Evolutionary conservation across 2,797 vertebrate genomes (phyloP).

Genomic region (Poecilia picta): DNA sequence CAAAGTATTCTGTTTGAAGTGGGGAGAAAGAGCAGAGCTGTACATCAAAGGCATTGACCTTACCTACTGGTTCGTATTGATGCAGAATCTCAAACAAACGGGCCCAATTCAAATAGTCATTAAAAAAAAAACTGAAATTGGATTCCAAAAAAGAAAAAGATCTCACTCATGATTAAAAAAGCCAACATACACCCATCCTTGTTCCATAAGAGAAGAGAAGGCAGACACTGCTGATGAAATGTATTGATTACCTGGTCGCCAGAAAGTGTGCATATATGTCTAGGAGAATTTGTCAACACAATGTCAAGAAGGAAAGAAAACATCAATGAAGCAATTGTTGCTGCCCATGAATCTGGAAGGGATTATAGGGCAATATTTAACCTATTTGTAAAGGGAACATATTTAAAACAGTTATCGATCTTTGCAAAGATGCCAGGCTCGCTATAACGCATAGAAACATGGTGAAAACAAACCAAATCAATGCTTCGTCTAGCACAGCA

Average conservation of each 20-base stretch:
- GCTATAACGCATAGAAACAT: background rate
- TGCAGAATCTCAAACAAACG: conserved; percentile 50
- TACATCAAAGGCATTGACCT: conserved; percentile 58
- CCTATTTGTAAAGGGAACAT: background rate
- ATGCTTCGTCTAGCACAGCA: background rate
- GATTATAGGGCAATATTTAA: background rate
- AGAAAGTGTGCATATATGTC: background rate
- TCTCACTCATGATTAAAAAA: background rate
- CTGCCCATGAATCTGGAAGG: background rate
- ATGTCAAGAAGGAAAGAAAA: background rate
- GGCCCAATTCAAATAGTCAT: conserved; percentile 8
- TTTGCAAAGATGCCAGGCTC: background rate
- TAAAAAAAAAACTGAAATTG: conserved; percentile 19
- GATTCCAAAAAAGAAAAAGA: background rate
- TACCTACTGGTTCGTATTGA: conserved; percentile 52
- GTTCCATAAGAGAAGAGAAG: background rate
- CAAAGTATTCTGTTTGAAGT: conserved; percentile 73
- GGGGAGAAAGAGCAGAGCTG: conserved; percentile 47
- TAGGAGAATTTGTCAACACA: background rate
- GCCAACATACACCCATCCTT: background rate
- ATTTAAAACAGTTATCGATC: background rate
- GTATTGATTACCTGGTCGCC: background rate
- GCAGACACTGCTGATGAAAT: background rate
- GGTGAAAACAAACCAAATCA: background rate
- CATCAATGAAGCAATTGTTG: background rate